Conservation (phyloP, 2,113 vertebrate species). For the Muntiacus reevesi region DNA sequence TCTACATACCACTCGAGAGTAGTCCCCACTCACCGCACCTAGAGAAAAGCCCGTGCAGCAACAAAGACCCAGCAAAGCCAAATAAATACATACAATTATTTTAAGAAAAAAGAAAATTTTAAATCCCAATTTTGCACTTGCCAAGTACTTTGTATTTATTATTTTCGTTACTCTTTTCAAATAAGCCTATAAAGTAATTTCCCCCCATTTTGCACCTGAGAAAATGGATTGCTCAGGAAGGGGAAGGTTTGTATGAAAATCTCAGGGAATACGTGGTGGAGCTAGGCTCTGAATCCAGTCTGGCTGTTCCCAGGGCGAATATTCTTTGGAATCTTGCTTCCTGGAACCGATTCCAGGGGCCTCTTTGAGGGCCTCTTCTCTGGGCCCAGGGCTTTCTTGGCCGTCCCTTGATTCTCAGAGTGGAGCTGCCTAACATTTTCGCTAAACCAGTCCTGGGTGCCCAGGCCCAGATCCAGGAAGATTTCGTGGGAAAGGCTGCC, state of each 20-base stretch:
- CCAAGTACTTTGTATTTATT: not conserved
- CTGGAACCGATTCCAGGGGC: not conserved
- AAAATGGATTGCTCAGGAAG: not conserved
- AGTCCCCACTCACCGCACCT: too few relatives aligned
- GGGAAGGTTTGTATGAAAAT: not conserved
- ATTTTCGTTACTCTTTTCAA: not conserved
- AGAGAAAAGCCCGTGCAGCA: not conserved
- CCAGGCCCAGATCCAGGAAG: not conserved
- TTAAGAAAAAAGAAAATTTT: not conserved
- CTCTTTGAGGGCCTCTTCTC: not conserved
- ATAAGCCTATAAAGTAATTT: not conserved
- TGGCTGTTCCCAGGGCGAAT: not conserved
- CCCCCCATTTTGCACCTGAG: not conserved
- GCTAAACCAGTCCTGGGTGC: fast-evolving
- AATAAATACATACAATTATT: not conserved
- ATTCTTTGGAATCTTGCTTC: not conserved
- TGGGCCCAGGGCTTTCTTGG: too few relatives aligned
- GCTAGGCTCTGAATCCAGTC: not conserved
- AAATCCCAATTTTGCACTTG: not conserved
- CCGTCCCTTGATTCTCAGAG: fast-evolving
- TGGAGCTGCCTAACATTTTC: not conserved
- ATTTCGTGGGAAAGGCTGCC: conserved; percentile 49
- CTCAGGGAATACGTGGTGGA: too few relatives aligned
- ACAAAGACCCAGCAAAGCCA: not conserved
- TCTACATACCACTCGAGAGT: not conserved